These are phyloP conservation scores for Macquaria australasica DNA, from an alignment of 2,113 vertebrate species.

Conservation along the genomic window DNA sequence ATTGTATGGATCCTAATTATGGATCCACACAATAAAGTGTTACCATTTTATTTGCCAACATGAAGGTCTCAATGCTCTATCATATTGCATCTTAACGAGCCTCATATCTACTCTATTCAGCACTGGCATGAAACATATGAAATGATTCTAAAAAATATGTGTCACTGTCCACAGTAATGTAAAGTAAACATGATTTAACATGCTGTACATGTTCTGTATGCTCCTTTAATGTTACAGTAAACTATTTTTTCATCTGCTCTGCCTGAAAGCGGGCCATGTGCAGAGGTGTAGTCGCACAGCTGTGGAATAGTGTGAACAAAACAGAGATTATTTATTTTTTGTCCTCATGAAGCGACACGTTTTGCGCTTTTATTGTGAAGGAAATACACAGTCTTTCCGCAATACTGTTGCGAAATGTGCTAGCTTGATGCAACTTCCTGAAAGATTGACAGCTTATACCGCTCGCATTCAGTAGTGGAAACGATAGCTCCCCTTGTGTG, in stretches of 20 bases:
- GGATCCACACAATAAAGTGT: background rate
- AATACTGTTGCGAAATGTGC: background rate
- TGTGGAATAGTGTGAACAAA: background rate
- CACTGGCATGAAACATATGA: background rate
- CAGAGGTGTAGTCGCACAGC: background rate
- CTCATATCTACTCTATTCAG: background rate
- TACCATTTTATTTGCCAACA: background rate
- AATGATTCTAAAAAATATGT: background rate
- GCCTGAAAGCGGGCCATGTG: too few relatives aligned
- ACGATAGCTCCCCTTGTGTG: conserved; percentile 30
- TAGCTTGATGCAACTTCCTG: conserved; percentile 63
- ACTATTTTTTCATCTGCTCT: background rate
- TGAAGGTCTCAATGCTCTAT: background rate
- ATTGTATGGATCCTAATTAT: too few relatives aligned
- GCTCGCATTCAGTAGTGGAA: conserved; percentile 24
- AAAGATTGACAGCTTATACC: conserved; percentile 80
- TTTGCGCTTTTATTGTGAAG: conserved; percentile 62
- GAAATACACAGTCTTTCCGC: rapidly evolving
- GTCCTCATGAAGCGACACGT: background rate
- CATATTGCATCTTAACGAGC: background rate
- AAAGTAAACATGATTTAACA: background rate
- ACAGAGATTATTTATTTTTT: background rate
- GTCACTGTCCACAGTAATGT: background rate
- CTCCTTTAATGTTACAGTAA: background rate
- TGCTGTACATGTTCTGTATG: too few relatives aligned